Base-by-base conservation (phyloP, 2,888 invertebrate genomes). In the Stenchaetothrips biformis region DNA sequence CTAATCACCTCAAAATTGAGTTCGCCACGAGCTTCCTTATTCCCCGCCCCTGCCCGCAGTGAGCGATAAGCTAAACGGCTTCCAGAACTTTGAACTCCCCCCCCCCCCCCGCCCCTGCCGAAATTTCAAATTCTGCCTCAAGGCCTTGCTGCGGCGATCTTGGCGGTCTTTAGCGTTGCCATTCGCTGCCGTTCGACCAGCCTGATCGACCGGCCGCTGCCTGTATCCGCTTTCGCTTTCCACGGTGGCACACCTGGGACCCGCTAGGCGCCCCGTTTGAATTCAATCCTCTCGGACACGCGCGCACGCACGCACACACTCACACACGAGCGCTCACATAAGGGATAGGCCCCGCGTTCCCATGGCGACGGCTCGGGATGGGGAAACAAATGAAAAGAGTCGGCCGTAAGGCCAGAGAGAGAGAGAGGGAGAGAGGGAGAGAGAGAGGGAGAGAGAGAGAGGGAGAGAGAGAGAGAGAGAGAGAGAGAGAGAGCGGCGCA, bases 231-330 rank as follows among this genome's bases (percentile, higher is more conserved):
- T 37, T 37, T 37, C 37, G 37, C 4, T 37, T 37, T 37, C 4
- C 37, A 37, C 37, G 4, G 37, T 37, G 37, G 37, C 37, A 37
- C 37, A 37, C 37, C 37, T 37, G 37, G 37, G 37, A 4, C 37
- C 37, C 37, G 37, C 37, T 37, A 1, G 37, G 37, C 37, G 37
- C 37, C 37, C 37, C 21, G 67, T 67, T 53, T 53, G 53, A 53
- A 53, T 53, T 53, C 53, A 53, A 53, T 53, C 67, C 21, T 67
- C 67, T 67, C 67, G 53, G 67, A 7, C 62, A 47, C 16, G 48
- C 78, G 48, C 27, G 48, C 48, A 78, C 48, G 48, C 48, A 78
- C 48, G 48, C 78, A 78, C 48, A 78, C 78, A 78, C 27, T 7
- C 78, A 78, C 48, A 78, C 48, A 78, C 48, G 48, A 2, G 48